Evolutionary conservation across 2,113 vertebrate genomes (phyloP).

Genomic region (Tapirus terrestris): DNA sequence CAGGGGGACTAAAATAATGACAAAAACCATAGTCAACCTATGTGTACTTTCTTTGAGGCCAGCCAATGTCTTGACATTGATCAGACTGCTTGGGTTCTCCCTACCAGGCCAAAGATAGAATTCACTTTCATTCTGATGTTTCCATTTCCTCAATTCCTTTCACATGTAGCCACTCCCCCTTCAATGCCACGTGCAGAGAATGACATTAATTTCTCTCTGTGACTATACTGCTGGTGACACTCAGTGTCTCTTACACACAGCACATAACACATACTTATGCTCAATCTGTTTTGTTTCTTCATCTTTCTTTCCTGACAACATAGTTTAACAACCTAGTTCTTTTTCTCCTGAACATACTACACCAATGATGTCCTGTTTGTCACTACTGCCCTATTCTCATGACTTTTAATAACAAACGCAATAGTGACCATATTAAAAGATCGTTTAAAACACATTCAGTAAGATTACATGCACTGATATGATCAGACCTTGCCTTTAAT

Average conservation of each 20-base stretch:
- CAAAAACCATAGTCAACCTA: not conserved
- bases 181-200: not conserved
- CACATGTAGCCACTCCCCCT: not conserved
- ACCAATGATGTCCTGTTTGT: not conserved
- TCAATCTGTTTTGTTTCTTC: not conserved
- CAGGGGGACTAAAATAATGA: not conserved
- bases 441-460: too few relatives aligned
- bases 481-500: not conserved
- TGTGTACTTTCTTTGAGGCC: not conserved
- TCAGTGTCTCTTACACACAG: not conserved
- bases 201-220: too few relatives aligned
- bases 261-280: accelerated
- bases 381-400: too few relatives aligned
- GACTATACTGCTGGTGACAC: accelerated
- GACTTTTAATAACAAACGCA: not conserved
- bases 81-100: not conserved
- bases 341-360: not conserved
- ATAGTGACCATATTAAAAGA: not conserved
- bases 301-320: not conserved
- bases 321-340: accelerated
- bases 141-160: not conserved
- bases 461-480: not conserved
- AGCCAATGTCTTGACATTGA: too few relatives aligned
- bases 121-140: not conserved
- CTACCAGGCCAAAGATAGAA: not conserved